phyloP scores from a whole-genome alignment of 2,888 invertebrate genomes.

The Bhutanitis thaidina region DNA sequence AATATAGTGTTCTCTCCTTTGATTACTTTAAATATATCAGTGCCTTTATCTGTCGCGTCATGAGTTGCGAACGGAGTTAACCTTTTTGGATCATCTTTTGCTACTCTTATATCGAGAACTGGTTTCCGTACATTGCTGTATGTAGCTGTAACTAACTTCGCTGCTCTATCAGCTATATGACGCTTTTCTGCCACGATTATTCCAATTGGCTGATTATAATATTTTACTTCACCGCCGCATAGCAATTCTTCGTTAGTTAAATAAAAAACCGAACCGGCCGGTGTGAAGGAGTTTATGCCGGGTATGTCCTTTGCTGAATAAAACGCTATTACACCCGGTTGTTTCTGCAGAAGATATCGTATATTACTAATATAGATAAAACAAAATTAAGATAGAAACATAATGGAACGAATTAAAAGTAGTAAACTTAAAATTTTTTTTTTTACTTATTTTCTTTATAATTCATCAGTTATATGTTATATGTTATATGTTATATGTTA shows the following conservation, averaged over 20 bases:
- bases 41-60: constrained; percentile 42
- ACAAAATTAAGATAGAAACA: too few relatives aligned
- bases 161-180: constrained; percentile 75
- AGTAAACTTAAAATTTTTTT: too few relatives aligned
- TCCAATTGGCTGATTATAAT: constrained; percentile 48
- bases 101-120: constrained; percentile 38
- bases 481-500: too few relatives aligned
- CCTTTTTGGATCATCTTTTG: constrained; percentile 35
- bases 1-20: constrained; percentile 74
- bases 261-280: constrained; percentile 30
- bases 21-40: constrained; percentile 55
- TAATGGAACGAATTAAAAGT: too few relatives aligned
- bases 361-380: too few relatives aligned
- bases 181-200: constrained; percentile 79
- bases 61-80: constrained; percentile 21
- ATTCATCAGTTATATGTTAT: background rate
- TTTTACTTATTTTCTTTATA: too few relatives aligned
- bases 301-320: constrained; percentile 83
- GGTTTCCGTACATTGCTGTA: constrained; percentile 62
- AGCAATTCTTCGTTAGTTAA: constrained; percentile 62
- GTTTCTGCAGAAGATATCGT: constrained; percentile 64
- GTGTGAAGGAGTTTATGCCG: constrained; percentile 81
- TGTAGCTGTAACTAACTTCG: constrained; percentile 73
- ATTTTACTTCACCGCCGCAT: constrained; percentile 39
- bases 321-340: constrained; percentile 82